Evolutionary conservation across 2,113 vertebrate genomes (phyloP).

Genomic region (Tonatia bakeri): DNA sequence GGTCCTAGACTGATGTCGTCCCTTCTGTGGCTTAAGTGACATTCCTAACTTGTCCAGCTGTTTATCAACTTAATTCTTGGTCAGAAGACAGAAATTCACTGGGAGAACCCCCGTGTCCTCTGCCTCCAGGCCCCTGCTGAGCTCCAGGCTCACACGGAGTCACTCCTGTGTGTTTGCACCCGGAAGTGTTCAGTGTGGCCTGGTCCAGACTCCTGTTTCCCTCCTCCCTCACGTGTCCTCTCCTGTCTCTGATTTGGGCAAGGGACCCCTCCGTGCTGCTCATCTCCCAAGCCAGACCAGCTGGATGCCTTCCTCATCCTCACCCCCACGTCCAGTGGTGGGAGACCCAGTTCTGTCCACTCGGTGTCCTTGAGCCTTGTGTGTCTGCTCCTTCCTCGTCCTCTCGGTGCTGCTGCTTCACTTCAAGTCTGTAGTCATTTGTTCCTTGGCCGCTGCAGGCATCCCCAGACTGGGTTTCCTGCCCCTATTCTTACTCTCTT

Average conservation of each 20-base stretch:
- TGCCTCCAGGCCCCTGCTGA: background rate
- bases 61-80: background rate
- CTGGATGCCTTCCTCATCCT: background rate
- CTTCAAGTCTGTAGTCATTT: background rate
- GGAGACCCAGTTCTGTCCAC: background rate
- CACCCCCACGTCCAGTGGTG: background rate
- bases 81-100: background rate
- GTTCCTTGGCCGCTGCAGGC: background rate
- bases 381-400: background rate
- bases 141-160: background rate
- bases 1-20: background rate
- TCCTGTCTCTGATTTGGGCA: background rate
- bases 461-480: background rate
- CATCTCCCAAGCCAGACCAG: background rate
- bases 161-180: rapidly evolving
- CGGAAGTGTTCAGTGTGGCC: too few relatives aligned
- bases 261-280: background rate
- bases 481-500: background rate
- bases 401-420: background rate
- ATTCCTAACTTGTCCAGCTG: background rate
- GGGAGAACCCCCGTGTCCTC: background rate
- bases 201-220: background rate
- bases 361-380: background rate
- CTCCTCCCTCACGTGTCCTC: background rate
- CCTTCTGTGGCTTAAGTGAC: background rate